Evolutionary conservation across 2,113 vertebrate species (phyloP).

Genomic region (Urocitellus parryii): DNA sequence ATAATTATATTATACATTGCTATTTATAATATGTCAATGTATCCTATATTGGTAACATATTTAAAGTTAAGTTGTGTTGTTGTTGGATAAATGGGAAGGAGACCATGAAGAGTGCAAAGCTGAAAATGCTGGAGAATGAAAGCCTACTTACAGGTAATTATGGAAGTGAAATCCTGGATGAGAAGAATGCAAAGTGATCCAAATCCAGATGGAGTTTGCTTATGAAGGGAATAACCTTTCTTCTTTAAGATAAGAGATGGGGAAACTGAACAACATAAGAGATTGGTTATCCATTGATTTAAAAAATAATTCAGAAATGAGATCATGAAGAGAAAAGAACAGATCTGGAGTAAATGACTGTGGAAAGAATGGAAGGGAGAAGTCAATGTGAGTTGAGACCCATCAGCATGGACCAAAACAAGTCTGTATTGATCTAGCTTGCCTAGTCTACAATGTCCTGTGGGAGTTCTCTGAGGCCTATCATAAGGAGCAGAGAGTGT

Average conservation of each 20-base stretch:
- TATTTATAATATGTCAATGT: too few species aligned
- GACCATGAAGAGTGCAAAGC: not conserved
- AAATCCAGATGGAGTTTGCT: conserved; percentile 20
- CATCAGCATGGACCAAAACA: not conserved
- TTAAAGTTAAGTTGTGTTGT: not conserved
- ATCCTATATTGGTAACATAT: not conserved
- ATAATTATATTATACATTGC: not conserved
- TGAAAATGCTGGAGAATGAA: conserved; percentile 35
- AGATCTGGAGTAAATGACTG: not conserved
- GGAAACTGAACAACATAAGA: not conserved
- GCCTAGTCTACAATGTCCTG: not conserved
- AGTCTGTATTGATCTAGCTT: conserved; percentile 13
- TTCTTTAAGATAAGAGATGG: conserved; percentile 18
- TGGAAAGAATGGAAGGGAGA: conserved; percentile 18
- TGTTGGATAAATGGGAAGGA: conserved; percentile 8
- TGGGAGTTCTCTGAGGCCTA: conserved; percentile 10
- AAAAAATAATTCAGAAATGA: conserved; percentile 58
- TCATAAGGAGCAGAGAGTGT: conserved; percentile 25
- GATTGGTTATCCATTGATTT: not conserved
- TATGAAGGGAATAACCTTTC: not conserved
- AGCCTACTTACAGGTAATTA: not conserved
- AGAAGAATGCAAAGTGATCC: conserved; percentile 17
- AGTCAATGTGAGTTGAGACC: not conserved
- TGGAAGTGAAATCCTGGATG: conserved; percentile 5
- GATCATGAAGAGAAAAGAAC: not conserved